A percentile compares a stretch with the other conserved stretches of the same genome.
Conservation (phyloP, 2,888 invertebrate species). For the Plemyria rubiginata region DNA sequence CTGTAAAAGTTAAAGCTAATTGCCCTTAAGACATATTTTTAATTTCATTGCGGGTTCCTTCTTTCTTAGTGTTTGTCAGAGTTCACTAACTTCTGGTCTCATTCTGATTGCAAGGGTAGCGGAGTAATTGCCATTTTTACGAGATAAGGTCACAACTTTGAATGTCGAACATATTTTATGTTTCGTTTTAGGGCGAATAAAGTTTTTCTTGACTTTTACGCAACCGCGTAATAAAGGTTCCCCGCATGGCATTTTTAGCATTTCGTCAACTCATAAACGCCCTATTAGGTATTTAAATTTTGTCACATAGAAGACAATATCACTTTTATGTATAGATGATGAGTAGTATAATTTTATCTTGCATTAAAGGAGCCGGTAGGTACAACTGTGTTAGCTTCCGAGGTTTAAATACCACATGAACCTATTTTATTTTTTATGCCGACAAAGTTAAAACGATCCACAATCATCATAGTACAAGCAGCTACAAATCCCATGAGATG, state of each 20-base stretch:
- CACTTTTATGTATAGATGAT: too few relatives aligned
- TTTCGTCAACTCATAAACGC: slow-evolving; percentile 24
- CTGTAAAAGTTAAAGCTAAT: slow-evolving; percentile 85
- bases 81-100: slow-evolving; percentile 72
- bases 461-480: slow-evolving; percentile 28
- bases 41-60: slow-evolving; percentile 84
- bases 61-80: slow-evolving; percentile 79
- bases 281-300: slow-evolving; percentile 4
- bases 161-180: slow-evolving; percentile 81
- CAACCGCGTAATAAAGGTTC: slow-evolving; percentile 29
- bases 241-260: slow-evolving; percentile 24
- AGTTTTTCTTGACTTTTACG: slow-evolving; percentile 35
- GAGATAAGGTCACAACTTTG: slow-evolving; percentile 81
- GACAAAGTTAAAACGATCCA: slow-evolving; percentile 38
- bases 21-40: slow-evolving; percentile 86
- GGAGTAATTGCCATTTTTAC: slow-evolving; percentile 80
- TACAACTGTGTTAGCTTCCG: neutral
- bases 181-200: slow-evolving; percentile 52
- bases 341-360: too few relatives aligned
- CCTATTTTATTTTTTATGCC: slow-evolving; percentile 4
- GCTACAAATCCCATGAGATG: slow-evolving; percentile 47
- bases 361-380: too few relatives aligned
- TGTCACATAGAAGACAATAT: neutral
- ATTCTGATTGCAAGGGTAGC: slow-evolving; percentile 71
- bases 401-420: neutral